Conservation (phyloP, 2,888 invertebrate species). For the Cephus runcator region DNA sequence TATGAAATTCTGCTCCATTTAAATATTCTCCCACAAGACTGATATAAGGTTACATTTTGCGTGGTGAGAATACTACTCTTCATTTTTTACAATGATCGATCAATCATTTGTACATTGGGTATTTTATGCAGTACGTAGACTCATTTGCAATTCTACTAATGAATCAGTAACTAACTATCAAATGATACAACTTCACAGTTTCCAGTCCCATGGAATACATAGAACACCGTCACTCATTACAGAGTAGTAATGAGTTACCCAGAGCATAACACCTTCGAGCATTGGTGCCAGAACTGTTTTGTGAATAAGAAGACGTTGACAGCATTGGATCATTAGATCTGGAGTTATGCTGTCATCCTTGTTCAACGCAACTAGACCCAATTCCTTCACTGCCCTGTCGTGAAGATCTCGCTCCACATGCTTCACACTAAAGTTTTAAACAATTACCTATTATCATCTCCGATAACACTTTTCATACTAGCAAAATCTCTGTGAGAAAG, state of each 20-base stretch:
- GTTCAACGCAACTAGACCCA: conserved; percentile 78
- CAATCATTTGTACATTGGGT: no score
- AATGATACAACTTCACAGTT: conserved; percentile 60
- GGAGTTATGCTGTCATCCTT: conserved; percentile 94
- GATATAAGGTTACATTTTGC: no score
- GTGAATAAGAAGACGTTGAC: conserved; percentile 74
- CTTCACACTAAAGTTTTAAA: conserved; percentile 73
- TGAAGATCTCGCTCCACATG: conserved; percentile 81
- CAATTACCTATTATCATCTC: background rate
- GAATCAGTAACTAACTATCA: no score
- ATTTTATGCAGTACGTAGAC: no score
- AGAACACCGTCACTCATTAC: conserved; percentile 90
- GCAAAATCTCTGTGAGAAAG: no score
- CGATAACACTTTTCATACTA: background rate
- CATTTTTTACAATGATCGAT: no score
- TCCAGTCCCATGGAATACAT: conserved; percentile 95
- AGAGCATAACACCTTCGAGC: conserved; percentile 77
- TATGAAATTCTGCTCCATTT: background rate
- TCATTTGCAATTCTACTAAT: no score
- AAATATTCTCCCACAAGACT: no score
- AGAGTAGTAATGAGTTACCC: conserved; percentile 91
- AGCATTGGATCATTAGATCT: conserved; percentile 88
- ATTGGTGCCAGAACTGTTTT: conserved; percentile 64
- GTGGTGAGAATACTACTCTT: no score
- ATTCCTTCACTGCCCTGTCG: conserved; percentile 73